A percentile compares a stretch with the other conserved stretches of the same genome.
Evolutionary conservation across 1,140 invertebrate species (phyloP).

Genomic region (Cheumatopsyche charites): DNA sequence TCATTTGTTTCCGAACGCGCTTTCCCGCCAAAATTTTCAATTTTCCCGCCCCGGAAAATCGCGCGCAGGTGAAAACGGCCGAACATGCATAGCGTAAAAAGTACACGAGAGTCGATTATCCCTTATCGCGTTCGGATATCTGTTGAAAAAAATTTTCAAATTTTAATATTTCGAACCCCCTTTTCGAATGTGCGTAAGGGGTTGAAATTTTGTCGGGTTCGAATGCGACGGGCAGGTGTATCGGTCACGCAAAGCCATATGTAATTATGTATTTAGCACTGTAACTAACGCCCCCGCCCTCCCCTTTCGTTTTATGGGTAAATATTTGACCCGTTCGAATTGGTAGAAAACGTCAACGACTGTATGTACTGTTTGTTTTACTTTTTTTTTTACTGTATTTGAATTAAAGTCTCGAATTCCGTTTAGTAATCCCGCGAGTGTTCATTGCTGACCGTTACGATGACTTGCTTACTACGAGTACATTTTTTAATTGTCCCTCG

Average conservation of each 20-base stretch:
- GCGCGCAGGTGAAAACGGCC: conserved; percentile 22
- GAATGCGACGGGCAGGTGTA: conserved; percentile 28
- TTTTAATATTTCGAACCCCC: too few relatives aligned
- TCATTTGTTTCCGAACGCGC: conserved; percentile 37
- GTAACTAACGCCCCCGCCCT: conserved; percentile 35
- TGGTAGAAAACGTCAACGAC: conserved; percentile 29
- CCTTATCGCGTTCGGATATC: conserved; percentile 45
- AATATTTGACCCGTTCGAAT: conserved; percentile 45
- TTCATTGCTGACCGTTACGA: too few relatives aligned
- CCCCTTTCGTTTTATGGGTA: conserved; percentile 41
- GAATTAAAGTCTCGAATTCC: too few relatives aligned
- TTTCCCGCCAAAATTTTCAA: conserved; percentile 31
- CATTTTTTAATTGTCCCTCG: too few relatives aligned
- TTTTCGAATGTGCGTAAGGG: too few relatives aligned
- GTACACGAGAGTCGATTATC: conserved; percentile 36
- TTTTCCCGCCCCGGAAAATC: conserved; percentile 37
- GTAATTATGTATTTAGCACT: conserved; percentile 45
- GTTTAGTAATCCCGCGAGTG: too few relatives aligned
- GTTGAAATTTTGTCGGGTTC: conserved; percentile 23
- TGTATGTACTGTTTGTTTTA: too few relatives aligned
- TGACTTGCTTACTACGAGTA: too few relatives aligned
- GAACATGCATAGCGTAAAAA: conserved; percentile 40
- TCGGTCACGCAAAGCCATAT: conserved; percentile 45
- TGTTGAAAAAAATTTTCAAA: too few relatives aligned
- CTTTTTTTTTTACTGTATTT: too few relatives aligned